Conservation (phyloP, 2,888 invertebrate species). For the Sinotaia quadrata region DNA sequence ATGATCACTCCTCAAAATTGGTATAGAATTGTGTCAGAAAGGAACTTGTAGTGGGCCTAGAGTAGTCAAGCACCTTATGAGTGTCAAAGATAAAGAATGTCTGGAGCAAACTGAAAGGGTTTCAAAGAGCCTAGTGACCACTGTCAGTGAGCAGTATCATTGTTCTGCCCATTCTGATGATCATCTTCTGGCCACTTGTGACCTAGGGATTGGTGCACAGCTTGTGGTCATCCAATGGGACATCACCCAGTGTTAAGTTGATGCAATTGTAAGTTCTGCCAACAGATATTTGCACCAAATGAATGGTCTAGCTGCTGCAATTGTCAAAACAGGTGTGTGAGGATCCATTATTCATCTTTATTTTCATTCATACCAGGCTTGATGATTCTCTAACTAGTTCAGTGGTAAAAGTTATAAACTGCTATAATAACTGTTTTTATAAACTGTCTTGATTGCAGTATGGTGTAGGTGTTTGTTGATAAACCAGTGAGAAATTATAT, state of each 20-base stretch:
- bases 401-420: too few species aligned
- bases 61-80: slow-evolving; percentile 12
- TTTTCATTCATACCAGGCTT: too few species aligned
- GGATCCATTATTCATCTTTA: too few species aligned
- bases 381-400: too few species aligned
- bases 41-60: too few species aligned
- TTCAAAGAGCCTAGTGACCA: slow-evolving; percentile 13
- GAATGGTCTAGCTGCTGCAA: slow-evolving; percentile 31
- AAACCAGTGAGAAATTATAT: too few species aligned
- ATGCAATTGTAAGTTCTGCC: slow-evolving; percentile 35
- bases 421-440: too few species aligned
- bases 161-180: too few species aligned
- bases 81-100: slow-evolving; percentile 12
- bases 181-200: slow-evolving; percentile 1
- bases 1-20: too few species aligned
- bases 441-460: too few species aligned
- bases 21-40: too few species aligned
- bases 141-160: background rate
- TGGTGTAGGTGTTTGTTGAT: too few species aligned
- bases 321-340: slow-evolving; percentile 21
- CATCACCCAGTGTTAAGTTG: slow-evolving; percentile 33
- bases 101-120: slow-evolving; percentile 5
- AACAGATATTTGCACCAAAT: slow-evolving; percentile 21
- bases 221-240: slow-evolving; percentile 25
- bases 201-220: background rate